Conservation (phyloP, 37 sponge, comb jelly and placozoan genomes). For the Corticium candelabrum region DNA sequence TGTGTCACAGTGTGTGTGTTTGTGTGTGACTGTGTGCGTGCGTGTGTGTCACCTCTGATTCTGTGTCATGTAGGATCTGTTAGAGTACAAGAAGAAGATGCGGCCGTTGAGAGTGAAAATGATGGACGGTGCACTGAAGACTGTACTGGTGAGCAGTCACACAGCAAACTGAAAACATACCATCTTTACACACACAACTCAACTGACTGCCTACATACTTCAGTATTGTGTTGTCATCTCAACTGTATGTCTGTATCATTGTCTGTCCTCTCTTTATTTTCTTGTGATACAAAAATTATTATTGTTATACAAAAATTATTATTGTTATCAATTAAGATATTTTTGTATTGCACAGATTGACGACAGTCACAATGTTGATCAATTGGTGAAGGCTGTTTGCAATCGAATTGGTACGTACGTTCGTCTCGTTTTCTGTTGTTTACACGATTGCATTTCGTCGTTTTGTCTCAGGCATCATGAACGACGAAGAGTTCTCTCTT, state of each 20-base stretch:
- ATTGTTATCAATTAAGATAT: neutral
- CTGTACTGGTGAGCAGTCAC: constrained; percentile 47
- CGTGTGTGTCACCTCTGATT: neutral
- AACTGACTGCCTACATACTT: neutral
- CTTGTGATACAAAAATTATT: neutral
- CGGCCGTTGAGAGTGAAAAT: constrained; percentile 81
- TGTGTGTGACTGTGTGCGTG: no score
- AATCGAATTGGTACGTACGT: constrained; percentile 78
- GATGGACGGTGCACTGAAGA: constrained; percentile 82
- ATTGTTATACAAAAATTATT: neutral
- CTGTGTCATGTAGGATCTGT: constrained; percentile 46
- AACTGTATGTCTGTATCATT: neutral
- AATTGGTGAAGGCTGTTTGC: constrained; percentile 76
- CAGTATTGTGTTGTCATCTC: neutral
- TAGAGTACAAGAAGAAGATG: constrained; percentile 86
- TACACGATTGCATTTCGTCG: neutral
- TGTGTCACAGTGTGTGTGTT: no score
- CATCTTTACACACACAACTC: neutral
- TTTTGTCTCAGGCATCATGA: constrained; percentile 43
- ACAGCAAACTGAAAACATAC: neutral
- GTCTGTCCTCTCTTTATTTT: no score
- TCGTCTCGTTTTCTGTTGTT: neutral
- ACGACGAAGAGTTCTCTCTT: constrained; percentile 93
- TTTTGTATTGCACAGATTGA: constrained; percentile 47
- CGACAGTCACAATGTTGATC: constrained; percentile 87